Conservation (phyloP, 2,888 invertebrate species). For the Amphipoea oculea region DNA sequence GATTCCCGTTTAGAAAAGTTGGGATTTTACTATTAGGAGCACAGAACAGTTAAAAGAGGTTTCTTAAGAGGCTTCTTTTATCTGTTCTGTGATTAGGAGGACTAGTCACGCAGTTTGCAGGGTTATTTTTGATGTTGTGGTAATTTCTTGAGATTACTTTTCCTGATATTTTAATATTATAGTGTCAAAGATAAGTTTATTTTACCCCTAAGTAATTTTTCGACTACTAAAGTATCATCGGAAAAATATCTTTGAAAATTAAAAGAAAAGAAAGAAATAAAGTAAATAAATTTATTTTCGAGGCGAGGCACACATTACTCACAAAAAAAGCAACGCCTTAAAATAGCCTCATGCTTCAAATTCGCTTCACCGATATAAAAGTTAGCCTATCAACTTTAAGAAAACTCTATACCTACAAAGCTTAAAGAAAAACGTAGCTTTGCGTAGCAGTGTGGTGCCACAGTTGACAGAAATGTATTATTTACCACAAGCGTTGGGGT, state of each 20-base stretch:
- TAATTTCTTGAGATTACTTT: not conserved
- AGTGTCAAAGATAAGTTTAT: not conserved
- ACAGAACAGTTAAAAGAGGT: no score
- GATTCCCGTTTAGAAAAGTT: not conserved
- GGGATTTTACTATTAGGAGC: not conserved
- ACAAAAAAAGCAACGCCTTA: not conserved
- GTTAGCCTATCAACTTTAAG: not conserved
- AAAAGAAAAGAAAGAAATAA: not conserved
- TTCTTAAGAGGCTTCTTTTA: no score
- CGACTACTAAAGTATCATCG: not conserved
- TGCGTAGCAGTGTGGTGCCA: constrained; percentile 42
- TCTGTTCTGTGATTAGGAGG: no score
- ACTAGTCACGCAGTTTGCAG: not conserved
- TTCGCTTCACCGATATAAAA: not conserved
- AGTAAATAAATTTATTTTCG: not conserved
- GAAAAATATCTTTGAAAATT: not conserved
- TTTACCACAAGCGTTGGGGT: constrained; percentile 76
- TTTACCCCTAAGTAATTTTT: not conserved
- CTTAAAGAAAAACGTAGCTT: constrained; percentile 50
- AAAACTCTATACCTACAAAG: constrained; percentile 28
- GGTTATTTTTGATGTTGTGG: no score
- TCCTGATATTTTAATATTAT: not conserved
- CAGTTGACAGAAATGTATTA: constrained; percentile 75
- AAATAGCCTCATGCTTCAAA: not conserved
- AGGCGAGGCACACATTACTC: not conserved